These are phyloP conservation scores for Plutella xylostella DNA, from an alignment of 2,888 invertebrate species.

Conservation along the genomic window DNA sequence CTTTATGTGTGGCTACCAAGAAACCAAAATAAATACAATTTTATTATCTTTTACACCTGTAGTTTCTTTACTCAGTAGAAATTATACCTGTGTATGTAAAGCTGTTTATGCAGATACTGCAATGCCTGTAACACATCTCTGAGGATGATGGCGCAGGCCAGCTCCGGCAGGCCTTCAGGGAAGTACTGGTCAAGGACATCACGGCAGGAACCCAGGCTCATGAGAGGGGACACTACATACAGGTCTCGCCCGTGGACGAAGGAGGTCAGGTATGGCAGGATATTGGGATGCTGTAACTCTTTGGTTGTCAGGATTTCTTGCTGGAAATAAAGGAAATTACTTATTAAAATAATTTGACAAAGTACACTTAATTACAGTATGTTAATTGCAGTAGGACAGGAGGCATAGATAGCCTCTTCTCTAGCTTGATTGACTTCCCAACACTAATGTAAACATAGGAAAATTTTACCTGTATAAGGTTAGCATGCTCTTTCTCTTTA, in stretches of 20 bases:
- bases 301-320: slow-evolving; percentile 83
- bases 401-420: no score
- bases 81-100: slow-evolving; percentile 85
- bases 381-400: no score
- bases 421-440: no score
- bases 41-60: no score
- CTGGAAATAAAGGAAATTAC: slow-evolving; percentile 51
- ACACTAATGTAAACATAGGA: slow-evolving; percentile 2
- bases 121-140: slow-evolving; percentile 83
- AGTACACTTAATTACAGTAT: no score
- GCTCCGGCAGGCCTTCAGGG: slow-evolving; percentile 82
- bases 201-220: slow-evolving; percentile 87
- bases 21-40: no score
- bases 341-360: no score
- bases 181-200: slow-evolving; percentile 84
- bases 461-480: slow-evolving; percentile 64
- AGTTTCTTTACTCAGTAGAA: background rate
- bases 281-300: slow-evolving; percentile 83
- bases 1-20: no score
- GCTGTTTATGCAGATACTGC: slow-evolving; percentile 86
- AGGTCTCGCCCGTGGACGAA: slow-evolving; percentile 84
- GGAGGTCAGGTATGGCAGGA: slow-evolving; percentile 79
- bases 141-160: slow-evolving; percentile 82
- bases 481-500: slow-evolving; percentile 70
- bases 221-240: slow-evolving; percentile 83